Percentiles rank a stretch among this genome's conserved stretches.
These are phyloP conservation scores for Carcina quercana DNA, from an alignment of 2,888 invertebrate genomes.

Conservation along the genomic window DNA sequence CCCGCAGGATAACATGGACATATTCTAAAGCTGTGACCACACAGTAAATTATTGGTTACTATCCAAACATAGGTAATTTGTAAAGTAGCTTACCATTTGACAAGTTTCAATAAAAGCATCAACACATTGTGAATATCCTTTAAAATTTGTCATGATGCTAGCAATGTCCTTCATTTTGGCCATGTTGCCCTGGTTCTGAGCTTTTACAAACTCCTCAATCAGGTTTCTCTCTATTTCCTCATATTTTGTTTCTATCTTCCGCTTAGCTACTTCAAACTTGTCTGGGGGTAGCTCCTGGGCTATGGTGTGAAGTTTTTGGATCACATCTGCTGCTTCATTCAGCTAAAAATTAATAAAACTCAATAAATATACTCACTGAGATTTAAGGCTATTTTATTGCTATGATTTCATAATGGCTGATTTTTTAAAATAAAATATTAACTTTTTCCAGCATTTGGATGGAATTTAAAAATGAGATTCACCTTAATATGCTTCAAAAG, in stretches of 20 bases:
- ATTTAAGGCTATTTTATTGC: no score
- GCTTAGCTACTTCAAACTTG: slow-evolving; percentile 88
- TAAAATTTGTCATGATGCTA: slow-evolving; percentile 93
- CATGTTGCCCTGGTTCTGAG: slow-evolving; percentile 89
- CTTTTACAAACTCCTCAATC: slow-evolving; percentile 95
- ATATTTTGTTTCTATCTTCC: slow-evolving; percentile 91
- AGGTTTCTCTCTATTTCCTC: slow-evolving; percentile 91
- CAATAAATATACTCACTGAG: not conserved
- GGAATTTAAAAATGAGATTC: no score
- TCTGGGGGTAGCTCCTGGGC: slow-evolving; percentile 94
- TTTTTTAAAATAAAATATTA: no score
- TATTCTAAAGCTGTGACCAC: no score
- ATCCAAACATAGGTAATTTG: no score
- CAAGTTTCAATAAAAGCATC: slow-evolving; percentile 98
- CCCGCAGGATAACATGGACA: no score
- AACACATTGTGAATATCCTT: slow-evolving; percentile 96
- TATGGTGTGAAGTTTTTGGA: slow-evolving; percentile 96
- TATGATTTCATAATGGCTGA: no score
- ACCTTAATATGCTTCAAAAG: no score
- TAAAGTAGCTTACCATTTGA: slow-evolving; percentile 80
- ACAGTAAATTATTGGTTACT: no score
- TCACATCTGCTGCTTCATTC: slow-evolving; percentile 96
- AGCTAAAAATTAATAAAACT: slow-evolving; percentile 69
- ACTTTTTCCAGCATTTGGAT: no score
- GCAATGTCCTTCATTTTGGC: slow-evolving; percentile 95